Conservation (phyloP, 2,113 vertebrate genomes). For the Tympanuchus pallidicinctus region DNA sequence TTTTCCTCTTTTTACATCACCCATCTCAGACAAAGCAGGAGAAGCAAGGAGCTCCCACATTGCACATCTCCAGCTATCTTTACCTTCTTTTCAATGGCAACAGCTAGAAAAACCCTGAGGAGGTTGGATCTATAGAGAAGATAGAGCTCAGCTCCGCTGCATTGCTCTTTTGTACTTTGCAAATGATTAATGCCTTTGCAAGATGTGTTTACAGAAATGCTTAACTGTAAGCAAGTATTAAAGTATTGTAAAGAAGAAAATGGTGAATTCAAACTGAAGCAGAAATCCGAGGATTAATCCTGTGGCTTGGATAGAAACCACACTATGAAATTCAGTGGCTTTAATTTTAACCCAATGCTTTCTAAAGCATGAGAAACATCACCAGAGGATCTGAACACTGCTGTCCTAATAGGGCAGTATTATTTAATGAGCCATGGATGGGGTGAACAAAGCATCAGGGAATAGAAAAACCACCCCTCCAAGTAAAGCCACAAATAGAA, state of each 20-base stretch:
- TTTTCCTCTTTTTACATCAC: not conserved
- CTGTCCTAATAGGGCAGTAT: not conserved
- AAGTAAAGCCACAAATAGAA: not conserved
- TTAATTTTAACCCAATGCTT: not conserved
- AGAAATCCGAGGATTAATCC: slow-evolving; percentile 7
- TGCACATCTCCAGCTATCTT: rapidly evolving
- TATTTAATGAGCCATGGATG: not conserved
- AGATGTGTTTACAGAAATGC: not conserved
- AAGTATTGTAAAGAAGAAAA: not conserved
- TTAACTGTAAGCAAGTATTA: not conserved
- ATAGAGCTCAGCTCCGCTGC: not conserved
- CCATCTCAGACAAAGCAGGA: not conserved
- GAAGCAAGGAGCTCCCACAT: not conserved
- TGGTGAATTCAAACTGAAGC: not conserved
- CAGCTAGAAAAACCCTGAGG: not conserved
- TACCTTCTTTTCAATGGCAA: not conserved
- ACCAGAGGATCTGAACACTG: not conserved
- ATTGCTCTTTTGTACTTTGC: not conserved
- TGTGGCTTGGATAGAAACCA: not conserved
- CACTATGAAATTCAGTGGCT: not conserved
- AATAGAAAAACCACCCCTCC: not conserved
- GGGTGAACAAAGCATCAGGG: not conserved
- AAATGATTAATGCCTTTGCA: not conserved
- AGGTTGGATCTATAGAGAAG: not conserved
- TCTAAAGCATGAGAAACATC: not conserved